phyloP scores from a whole-genome alignment of 2,888 invertebrate genomes.

The Entomobrya proxima region DNA sequence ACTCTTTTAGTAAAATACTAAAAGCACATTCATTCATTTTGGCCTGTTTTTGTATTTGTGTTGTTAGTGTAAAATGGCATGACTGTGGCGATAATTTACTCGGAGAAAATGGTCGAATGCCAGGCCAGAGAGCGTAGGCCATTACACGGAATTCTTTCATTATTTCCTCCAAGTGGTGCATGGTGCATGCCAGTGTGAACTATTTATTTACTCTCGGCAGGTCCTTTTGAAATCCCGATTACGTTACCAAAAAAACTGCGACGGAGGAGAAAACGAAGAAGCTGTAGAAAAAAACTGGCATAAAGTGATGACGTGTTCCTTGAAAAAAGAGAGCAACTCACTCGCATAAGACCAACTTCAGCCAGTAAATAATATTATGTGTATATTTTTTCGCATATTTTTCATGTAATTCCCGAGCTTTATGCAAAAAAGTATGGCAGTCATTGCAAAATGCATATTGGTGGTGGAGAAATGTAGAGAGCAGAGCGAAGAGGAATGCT shows the following conservation, averaged over 20 bases:
- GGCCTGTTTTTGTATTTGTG: background rate
- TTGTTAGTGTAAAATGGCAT: background rate
- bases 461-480: background rate
- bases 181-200: constrained; percentile 11
- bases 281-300: background rate
- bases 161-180: constrained; percentile 51
- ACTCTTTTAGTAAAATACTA: background rate
- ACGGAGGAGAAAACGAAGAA: constrained; percentile 10
- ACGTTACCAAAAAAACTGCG: background rate
- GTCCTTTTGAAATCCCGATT: constrained; percentile 11
- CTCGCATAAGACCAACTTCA: background rate
- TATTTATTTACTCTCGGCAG: constrained; percentile 19
- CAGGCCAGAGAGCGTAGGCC: constrained; percentile 39
- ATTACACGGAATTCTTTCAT: constrained; percentile 42
- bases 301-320: constrained; percentile 44
- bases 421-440: no score
- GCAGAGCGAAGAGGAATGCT: constrained; percentile 27
- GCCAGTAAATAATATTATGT: constrained; percentile 11
- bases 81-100: constrained; percentile 25
- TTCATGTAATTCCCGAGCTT: background rate
- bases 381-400: constrained; percentile 16
- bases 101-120: constrained; percentile 14
- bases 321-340: background rate
- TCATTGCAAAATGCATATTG: background rate
- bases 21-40: background rate